These are phyloP conservation scores for Carposina sasakii DNA, from an alignment of 1,140 invertebrate species.

Conservation along the genomic window DNA sequence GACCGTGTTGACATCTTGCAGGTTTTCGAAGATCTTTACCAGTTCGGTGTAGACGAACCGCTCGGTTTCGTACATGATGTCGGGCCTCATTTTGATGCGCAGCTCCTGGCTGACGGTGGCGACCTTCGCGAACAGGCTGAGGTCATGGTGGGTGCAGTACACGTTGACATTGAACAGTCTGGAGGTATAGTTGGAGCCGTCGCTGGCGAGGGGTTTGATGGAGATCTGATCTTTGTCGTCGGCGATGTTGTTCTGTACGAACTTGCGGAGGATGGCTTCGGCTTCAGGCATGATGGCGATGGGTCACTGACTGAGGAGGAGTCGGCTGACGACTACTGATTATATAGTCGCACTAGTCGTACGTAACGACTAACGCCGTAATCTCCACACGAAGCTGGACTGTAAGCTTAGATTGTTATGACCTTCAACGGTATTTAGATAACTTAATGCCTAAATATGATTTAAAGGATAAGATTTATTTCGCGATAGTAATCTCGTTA, in stretches of 20 bases:
- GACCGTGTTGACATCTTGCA: slow-evolving; percentile 23
- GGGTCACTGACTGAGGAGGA: slow-evolving; percentile 25
- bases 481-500: too few relatives aligned
- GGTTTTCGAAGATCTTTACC: slow-evolving; percentile 9
- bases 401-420: too few relatives aligned
- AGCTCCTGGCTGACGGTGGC: slow-evolving; percentile 21
- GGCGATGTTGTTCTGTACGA: slow-evolving; percentile 19
- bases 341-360: too few relatives aligned
- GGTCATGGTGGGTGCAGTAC: slow-evolving; percentile 4
- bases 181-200: slow-evolving; percentile 32
- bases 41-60: slow-evolving; percentile 26
- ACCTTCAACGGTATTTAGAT: too few relatives aligned
- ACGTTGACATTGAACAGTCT: slow-evolving; percentile 23
- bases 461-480: too few relatives aligned
- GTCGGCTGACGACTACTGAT: too few relatives aligned
- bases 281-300: slow-evolving; percentile 22
- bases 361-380: too few relatives aligned
- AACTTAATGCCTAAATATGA: too few relatives aligned
- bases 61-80: slow-evolving; percentile 21
- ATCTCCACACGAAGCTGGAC: too few relatives aligned
- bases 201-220: slow-evolving; percentile 16
- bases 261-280: slow-evolving; percentile 6
- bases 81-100: neutral
- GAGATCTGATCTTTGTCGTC: slow-evolving; percentile 3
- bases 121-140: slow-evolving; percentile 34